Evolutionary conservation across 2,113 vertebrate species (phyloP).

Genomic region (Elanus axillaris): DNA sequence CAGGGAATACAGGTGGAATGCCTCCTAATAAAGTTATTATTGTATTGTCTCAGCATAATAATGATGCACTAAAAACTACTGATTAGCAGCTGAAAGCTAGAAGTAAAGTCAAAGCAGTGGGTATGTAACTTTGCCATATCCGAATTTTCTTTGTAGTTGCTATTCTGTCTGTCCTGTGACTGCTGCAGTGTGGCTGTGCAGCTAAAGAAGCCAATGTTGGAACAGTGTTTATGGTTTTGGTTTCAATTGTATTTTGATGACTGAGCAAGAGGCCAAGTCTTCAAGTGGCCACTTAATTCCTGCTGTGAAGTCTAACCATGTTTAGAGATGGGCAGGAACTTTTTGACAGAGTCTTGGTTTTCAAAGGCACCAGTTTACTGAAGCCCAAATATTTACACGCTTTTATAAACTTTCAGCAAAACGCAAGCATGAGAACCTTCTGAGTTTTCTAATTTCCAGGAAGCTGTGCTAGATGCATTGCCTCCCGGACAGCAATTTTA

Average conservation of each 20-base stretch:
- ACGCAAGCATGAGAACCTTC: neutral
- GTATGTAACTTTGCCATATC: neutral
- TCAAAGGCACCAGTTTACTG: neutral
- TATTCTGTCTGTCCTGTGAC: neutral
- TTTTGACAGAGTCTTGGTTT: neutral
- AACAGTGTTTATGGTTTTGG: neutral
- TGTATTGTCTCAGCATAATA: neutral
- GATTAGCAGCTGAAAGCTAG: neutral
- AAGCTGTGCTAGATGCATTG: neutral
- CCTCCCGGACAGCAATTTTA: neutral
- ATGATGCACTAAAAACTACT: neutral
- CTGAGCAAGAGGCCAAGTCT: neutral
- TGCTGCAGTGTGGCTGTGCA: neutral
- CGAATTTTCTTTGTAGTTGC: neutral
- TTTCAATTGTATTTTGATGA: neutral
- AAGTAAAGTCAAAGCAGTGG: neutral
- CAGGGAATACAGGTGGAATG: neutral
- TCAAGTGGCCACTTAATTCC: neutral
- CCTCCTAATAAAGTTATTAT: neutral
- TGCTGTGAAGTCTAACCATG: rapidly evolving
- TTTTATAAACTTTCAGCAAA: neutral
- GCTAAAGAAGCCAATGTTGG: neutral
- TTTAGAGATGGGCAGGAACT: neutral
- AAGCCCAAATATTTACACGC: neutral
- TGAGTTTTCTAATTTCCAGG: neutral